Conservation (phyloP, 1,140 invertebrate species). For the Solenopsis invicta region DNA sequence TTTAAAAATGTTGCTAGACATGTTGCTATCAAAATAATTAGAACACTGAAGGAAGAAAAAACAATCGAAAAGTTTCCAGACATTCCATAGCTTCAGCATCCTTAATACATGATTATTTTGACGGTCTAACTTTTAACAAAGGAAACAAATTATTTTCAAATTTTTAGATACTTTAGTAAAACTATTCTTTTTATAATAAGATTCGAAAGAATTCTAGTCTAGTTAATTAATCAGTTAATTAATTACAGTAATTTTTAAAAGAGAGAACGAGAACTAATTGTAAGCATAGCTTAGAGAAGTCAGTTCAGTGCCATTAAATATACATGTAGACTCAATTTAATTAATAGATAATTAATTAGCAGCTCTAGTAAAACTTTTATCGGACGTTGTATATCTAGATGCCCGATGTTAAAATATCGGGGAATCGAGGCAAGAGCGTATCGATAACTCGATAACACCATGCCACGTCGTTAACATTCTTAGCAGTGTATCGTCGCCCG, state of each 20-base stretch:
- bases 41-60: too few relatives aligned
- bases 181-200: background rate
- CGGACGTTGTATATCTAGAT: background rate
- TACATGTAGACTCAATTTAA: background rate
- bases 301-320: background rate
- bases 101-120: too few relatives aligned
- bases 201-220: background rate
- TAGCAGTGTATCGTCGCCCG: constrained; percentile 23
- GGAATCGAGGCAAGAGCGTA: background rate
- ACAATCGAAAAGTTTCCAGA: too few relatives aligned
- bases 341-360: constrained; percentile 3
- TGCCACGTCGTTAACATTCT: constrained; percentile 23
- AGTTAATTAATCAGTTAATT: background rate
- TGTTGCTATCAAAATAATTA: too few relatives aligned
- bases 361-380: background rate
- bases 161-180: too few relatives aligned
- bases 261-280: too few relatives aligned
- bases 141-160: too few relatives aligned
- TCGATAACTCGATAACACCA: constrained; percentile 14
- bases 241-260: background rate
- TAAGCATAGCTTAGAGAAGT: too few relatives aligned
- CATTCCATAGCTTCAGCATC: too few relatives aligned
- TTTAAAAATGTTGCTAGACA: too few relatives aligned
- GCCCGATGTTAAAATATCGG: background rate
- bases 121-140: too few relatives aligned